phyloP scores from a whole-genome alignment of 2,888 invertebrate species.

The Xestia rhomboidea region DNA sequence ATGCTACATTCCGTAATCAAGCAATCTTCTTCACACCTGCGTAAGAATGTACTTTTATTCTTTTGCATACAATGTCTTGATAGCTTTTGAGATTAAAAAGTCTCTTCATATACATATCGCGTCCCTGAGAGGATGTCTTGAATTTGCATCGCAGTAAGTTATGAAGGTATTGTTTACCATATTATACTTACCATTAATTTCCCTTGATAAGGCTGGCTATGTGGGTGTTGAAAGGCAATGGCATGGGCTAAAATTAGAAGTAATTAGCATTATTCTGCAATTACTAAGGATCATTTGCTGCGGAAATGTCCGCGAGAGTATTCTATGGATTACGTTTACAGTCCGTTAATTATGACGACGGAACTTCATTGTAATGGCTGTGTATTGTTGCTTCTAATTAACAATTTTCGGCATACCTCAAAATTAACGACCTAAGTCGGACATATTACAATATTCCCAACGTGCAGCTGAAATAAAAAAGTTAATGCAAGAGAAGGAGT shows the following conservation, averaged over 20 bases:
- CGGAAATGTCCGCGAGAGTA: slow-evolving; percentile 10
- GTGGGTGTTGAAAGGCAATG: slow-evolving; percentile 15
- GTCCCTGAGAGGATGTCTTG: slow-evolving; percentile 5
- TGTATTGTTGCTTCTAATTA: slow-evolving; percentile 19
- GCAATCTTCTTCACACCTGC: slow-evolving; percentile 52
- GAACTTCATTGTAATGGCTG: neutral
- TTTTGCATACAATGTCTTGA: slow-evolving; percentile 45
- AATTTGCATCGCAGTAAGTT: slow-evolving; percentile 25
- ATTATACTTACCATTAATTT: slow-evolving; percentile 15
- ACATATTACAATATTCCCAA: slow-evolving; percentile 31
- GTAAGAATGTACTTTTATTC: slow-evolving; percentile 36
- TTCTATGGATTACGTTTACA: slow-evolving; percentile 16
- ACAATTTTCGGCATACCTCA: slow-evolving; percentile 35
- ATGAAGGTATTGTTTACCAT: slow-evolving; percentile 48
- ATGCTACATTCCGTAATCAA: slow-evolving; percentile 49
- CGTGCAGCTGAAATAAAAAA: slow-evolving; percentile 11
- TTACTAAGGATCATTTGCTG: slow-evolving; percentile 25
- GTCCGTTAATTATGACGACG: slow-evolving; percentile 13
- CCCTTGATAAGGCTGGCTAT: neutral
- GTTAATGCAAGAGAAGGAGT: slow-evolving; percentile 26
- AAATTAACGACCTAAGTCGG: slow-evolving; percentile 41
- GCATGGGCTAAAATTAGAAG: slow-evolving; percentile 34
- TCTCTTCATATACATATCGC: neutral
- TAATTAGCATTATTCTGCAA: slow-evolving; percentile 42
- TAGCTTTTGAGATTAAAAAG: slow-evolving; percentile 47